Base-by-base conservation (phyloP, 2,113 vertebrate genomes). In the Ceuthmochares aereus region DNA sequence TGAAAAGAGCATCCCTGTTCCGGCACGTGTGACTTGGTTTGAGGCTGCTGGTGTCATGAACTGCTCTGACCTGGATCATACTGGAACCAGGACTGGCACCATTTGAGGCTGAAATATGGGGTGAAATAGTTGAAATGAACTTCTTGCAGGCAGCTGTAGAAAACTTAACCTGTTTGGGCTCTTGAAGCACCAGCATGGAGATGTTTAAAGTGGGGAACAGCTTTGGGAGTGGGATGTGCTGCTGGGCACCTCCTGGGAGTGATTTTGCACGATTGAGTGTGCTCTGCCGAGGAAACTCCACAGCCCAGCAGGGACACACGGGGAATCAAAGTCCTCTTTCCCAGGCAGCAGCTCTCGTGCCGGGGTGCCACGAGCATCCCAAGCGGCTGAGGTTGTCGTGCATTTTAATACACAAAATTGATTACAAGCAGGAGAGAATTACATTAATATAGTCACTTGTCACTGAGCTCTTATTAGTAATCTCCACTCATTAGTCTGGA, bases 371-470 rank as follows among this genome's bases (percentile, higher is more conserved):
- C 12, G 3, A 66, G 42, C 43, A 45, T 81, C 70, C 64, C 67
- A 1, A 27, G 74, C 8, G 13, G 49, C 78, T 0, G 3, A 59
- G 66, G 12, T 32, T 1, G 17, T n/a, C 20, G 16, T 58, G 81
- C 78, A 62, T 95, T 59, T 63, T 49, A 64, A 89, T 67, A 59
- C 78, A 22, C 32, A 45, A 11, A 74, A 94, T 93, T 93, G 96
- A 97, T 97, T 74, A 51, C 54, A 45, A 81, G 94, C 80, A 26
- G 90, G 54, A 75, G 88, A 88, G 93, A 93, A 80, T 95, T 64
- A 69, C 95, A 85, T 96, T 95, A 88, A 96, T 96, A 93, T 11
- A 95, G 92, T 95, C 74, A 40, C 93, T 96, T 96, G 95, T 96
- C 96, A 97, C 89, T 4, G 49, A 76, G 86, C 37, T 78, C 95